A percentile compares a stretch with the other conserved stretches of the same genome.
Conservation (phyloP, 2,113 vertebrate genomes). For the Jacana jacana region DNA sequence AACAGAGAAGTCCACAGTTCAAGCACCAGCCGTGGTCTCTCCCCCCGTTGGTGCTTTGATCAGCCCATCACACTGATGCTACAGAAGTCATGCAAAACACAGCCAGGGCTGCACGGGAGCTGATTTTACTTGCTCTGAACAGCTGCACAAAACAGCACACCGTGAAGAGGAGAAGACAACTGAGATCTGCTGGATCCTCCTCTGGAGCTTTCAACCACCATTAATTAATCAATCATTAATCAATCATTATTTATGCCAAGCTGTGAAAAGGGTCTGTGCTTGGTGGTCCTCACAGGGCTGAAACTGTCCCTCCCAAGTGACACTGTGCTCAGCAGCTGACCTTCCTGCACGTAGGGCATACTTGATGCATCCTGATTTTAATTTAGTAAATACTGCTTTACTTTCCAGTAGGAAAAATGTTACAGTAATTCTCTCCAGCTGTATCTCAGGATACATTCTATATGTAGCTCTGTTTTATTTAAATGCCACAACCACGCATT, state of each 20-base stretch:
- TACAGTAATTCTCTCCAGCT: not conserved
- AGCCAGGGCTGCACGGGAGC: not conserved
- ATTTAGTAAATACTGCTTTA: not conserved
- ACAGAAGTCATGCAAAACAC: not conserved
- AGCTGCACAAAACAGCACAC: not conserved
- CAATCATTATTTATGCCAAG: slow-evolving; percentile 4
- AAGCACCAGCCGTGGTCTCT: not conserved
- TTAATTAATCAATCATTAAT: no score
- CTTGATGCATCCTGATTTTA: not conserved
- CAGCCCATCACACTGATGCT: not conserved
- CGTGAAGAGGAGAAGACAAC: not conserved
- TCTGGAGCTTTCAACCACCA: not conserved
- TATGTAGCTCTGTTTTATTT: not conserved
- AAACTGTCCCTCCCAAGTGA: not conserved
- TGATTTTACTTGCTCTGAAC: not conserved
- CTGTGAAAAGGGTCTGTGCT: not conserved
- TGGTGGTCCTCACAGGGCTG: not conserved
- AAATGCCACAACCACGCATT: not conserved
- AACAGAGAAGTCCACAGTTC: not conserved
- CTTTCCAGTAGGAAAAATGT: not conserved
- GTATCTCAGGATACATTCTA: not conserved
- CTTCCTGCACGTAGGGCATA: not conserved
- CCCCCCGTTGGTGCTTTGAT: slow-evolving; percentile 3
- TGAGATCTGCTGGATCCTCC: not conserved
- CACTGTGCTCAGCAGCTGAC: not conserved